A percentile compares a stretch with the other conserved stretches of the same genome.
Conservation (phyloP, 1,140 invertebrate genomes). For the Caenorhabditis briggsae region DNA sequence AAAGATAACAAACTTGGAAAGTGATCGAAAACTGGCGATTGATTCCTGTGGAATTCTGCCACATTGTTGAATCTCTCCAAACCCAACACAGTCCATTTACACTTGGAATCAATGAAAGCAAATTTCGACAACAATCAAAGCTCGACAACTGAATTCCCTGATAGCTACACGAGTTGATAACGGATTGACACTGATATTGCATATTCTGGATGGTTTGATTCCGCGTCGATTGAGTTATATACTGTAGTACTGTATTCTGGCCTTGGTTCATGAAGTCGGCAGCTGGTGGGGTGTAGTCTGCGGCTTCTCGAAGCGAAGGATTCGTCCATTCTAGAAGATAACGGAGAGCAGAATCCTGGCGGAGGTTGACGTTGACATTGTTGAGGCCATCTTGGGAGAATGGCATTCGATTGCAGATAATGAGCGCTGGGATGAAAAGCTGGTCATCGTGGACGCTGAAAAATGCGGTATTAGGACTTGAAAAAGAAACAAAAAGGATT, state of each 20-base stretch:
- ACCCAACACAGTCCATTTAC: conserved; percentile 64
- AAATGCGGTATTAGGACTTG: background rate
- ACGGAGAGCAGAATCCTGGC: conserved; percentile 55
- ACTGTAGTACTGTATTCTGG: conserved; percentile 58
- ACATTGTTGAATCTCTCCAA: conserved; percentile 61
- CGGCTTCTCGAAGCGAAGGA: conserved; percentile 56
- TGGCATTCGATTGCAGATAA: conserved; percentile 66
- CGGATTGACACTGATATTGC: conserved; percentile 64
- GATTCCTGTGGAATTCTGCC: conserved; percentile 57
- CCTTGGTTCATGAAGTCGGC: conserved; percentile 54
- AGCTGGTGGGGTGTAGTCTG: conserved; percentile 51
- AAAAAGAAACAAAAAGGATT: background rate
- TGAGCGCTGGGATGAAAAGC: conserved; percentile 52
- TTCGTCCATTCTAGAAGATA: conserved; percentile 65
- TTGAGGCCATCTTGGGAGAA: conserved; percentile 64
- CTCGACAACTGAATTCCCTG: conserved; percentile 59
- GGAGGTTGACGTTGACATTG: conserved; percentile 56
- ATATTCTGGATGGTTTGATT: conserved; percentile 61
- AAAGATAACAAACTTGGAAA: conserved; percentile 53
- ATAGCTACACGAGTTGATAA: conserved; percentile 63
- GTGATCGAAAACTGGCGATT: conserved; percentile 60
- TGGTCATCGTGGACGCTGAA: conserved; percentile 62
- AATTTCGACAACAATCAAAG: conserved; percentile 66
- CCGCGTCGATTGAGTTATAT: conserved; percentile 54
- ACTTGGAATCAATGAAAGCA: conserved; percentile 57